phyloP scores from a whole-genome alignment of 2,888 invertebrate species.

The Steromphala cineraria region DNA sequence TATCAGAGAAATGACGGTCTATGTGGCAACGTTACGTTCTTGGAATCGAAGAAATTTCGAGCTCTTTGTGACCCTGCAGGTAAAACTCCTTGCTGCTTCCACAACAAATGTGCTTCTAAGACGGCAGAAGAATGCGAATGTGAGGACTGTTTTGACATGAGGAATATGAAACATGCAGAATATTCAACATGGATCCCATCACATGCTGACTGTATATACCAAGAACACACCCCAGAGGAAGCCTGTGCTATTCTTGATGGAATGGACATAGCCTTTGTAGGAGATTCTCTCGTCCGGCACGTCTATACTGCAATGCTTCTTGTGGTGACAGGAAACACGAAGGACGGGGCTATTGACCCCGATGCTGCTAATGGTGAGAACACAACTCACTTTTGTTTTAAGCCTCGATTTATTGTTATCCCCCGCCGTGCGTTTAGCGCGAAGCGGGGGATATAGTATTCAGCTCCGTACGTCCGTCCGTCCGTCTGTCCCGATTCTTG shows the following conservation, averaged over 20 bases:
- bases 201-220: constrained; percentile 9
- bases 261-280: constrained; percentile 31
- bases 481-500: too few species aligned
- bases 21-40: neutral
- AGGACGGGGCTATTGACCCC: constrained; percentile 22
- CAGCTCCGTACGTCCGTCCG: too few species aligned
- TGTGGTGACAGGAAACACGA: constrained; percentile 12
- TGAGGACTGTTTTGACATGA: constrained; percentile 31
- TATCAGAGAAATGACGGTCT: neutral
- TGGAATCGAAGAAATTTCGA: neutral
- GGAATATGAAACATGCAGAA: constrained; percentile 28
- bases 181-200: constrained; percentile 30
- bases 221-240: neutral
- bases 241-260: constrained; percentile 22
- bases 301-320: constrained; percentile 31
- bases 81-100: constrained; percentile 36
- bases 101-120: constrained; percentile 29
- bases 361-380: constrained; percentile 22
- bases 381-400: neutral
- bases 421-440: too few species aligned
- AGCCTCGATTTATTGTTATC: too few species aligned
- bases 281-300: constrained; percentile 37
- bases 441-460: too few species aligned
- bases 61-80: constrained; percentile 38
- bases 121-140: constrained; percentile 31